Evolutionary conservation across 2,113 vertebrate species (phyloP), one percentile per base, ranked within the genome.

Genomic region (Ifrita kowaldi): DNA sequence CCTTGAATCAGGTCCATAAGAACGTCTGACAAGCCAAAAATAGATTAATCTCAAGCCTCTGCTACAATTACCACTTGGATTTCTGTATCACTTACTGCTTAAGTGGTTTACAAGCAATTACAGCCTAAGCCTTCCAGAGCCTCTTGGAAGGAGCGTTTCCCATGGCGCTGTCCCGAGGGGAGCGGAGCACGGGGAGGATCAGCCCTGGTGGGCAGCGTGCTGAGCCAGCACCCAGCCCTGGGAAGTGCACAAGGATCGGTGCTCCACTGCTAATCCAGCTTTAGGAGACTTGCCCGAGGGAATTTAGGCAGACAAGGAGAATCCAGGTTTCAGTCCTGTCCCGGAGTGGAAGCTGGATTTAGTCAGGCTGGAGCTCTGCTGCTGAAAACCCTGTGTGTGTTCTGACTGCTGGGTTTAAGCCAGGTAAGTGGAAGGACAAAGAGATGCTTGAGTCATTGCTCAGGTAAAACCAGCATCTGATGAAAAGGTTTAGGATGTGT

Each of bases 31-130:
- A 11, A 92, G 93, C 95, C 88, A 92, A 37, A 80, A 88, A 56
- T 12, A 86, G 90, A 92, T 88, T 74, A 65, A 77, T 90, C 87
- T 93, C 33, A 6, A 80, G 71, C 24, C 55, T 77, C 27, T 76
- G 22, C 27, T 33, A 47, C 59, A 80, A 90, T 94, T 80, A 90
- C 82, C 47, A n/a, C 87, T 84, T 49, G 71, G 82, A 81, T 76
- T 92, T 77, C 59, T 86, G 71, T 88, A 39, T 82, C 87, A 11
- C 84, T 87, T 60, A 13, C 78, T 39, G 50, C 84, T 84, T 62
- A 53, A 91, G 53, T 90, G 82, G 74, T 96, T 95, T 91, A 96
- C 84, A 96, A 85, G 90, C 87, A 87, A 90, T 95, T 92, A 77
- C 70, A 84, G 64, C 21, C 76, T 24, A 7, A 89, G 63, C 44